These are phyloP conservation scores for Typhlomys cinereus DNA, from an alignment of 2,113 vertebrate species.

Conservation along the genomic window DNA sequence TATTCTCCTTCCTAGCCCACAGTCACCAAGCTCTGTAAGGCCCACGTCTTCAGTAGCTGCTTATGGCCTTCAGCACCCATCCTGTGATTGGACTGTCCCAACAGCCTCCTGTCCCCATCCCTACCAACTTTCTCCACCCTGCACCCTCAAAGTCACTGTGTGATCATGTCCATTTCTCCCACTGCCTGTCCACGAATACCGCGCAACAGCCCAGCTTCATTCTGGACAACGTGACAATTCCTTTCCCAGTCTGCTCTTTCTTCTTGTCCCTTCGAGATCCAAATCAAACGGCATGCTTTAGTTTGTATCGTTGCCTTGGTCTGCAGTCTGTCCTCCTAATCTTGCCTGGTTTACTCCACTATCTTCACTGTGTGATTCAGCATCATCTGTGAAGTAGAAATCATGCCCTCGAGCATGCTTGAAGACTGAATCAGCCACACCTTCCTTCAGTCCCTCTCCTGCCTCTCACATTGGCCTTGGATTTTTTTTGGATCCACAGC, in stretches of 20 bases:
- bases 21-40: not conserved
- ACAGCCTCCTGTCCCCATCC: not conserved
- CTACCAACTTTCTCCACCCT: no score
- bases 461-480: not conserved
- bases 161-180: not conserved
- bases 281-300: rapidly evolving
- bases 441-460: not conserved
- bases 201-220: not conserved
- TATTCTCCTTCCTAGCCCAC: not conserved
- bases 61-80: not conserved
- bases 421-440: not conserved
- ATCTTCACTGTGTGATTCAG: not conserved
- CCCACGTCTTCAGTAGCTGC: rapidly evolving
- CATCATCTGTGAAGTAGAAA: not conserved
- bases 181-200: not conserved
- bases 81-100: rapidly evolving
- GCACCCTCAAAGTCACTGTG: not conserved
- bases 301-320: rapidly evolving
- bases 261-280: not conserved
- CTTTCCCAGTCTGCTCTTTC: not conserved
- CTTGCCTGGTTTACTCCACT: not conserved
- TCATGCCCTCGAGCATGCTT: not conserved
- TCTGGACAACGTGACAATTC: not conserved
- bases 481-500: not conserved
- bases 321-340: not conserved